phyloP scores from a whole-genome alignment of 1,140 invertebrate species.

The Thrips palmi region DNA sequence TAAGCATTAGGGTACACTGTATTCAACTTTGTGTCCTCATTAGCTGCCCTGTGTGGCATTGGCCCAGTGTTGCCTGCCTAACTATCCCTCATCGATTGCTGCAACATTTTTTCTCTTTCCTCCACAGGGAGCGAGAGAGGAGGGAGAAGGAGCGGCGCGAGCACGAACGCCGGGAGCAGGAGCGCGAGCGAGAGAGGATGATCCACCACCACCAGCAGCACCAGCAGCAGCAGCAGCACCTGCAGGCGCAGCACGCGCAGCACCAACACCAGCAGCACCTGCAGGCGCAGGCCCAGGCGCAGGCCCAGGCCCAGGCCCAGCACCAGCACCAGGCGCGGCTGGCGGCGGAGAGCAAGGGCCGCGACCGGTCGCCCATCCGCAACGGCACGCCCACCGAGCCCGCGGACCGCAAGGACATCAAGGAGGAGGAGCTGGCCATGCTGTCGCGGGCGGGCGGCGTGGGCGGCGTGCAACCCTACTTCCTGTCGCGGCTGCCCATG shows the following conservation, averaged over 20 bases:
- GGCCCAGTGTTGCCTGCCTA: too few relatives aligned
- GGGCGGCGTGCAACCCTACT: too few relatives aligned
- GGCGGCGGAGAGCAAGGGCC: constrained; percentile 18
- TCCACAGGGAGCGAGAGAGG: constrained; percentile 24
- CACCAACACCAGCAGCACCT: constrained; percentile 15
- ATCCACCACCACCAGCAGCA: constrained; percentile 24
- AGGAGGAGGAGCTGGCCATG: constrained; percentile 38
- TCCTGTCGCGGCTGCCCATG: too few relatives aligned
- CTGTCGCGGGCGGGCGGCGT: constrained; percentile 21
- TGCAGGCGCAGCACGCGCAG: constrained; percentile 20
- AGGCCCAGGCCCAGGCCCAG: constrained; percentile 2
- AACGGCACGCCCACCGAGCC: constrained; percentile 45
- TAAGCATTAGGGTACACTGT: too few relatives aligned
- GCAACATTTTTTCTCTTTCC: too few relatives aligned
- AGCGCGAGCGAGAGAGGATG: constrained; percentile 27
- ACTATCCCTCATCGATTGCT: too few relatives aligned
- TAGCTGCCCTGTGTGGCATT: too few relatives aligned
- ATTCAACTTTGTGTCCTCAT: too few relatives aligned
- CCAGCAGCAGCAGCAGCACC: constrained; percentile 26
- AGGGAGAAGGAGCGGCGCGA: constrained; percentile 37
- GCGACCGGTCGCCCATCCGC: constrained; percentile 48
- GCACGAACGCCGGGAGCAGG: constrained; percentile 38
- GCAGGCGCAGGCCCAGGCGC: neutral
- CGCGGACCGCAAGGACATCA: constrained; percentile 23
- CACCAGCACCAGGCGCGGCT: constrained; percentile 20